A percentile compares a stretch with the other conserved stretches of the same genome.
Conservation (phyloP, 2,888 invertebrate species). For the Oscheius myriophilus region DNA sequence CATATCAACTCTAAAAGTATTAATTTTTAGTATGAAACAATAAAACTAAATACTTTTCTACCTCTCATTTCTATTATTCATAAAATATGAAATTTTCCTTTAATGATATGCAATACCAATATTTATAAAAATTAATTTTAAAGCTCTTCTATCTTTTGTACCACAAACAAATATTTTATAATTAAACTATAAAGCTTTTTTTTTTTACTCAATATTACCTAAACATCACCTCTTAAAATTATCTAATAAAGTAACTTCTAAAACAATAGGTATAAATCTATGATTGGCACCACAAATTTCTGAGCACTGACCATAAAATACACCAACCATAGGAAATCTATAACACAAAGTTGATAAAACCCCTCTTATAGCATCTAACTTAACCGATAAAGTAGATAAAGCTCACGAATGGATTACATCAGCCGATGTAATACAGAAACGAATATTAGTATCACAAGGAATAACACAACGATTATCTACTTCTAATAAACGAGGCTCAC, state of each 20-base stretch:
- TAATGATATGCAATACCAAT: constrained; percentile 74
- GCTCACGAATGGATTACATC: constrained; percentile 73
- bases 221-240: constrained; percentile 57
- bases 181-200: constrained; percentile 50
- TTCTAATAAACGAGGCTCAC: constrained; percentile 70
- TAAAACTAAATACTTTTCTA: constrained; percentile 49
- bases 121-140: constrained; percentile 48
- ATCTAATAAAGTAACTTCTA: constrained; percentile 59
- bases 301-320: constrained; percentile 82
- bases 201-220: constrained; percentile 43
- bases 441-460: constrained; percentile 67
- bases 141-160: constrained; percentile 48
- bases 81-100: constrained; percentile 72
- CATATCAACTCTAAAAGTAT: constrained; percentile 52
- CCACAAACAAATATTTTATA: constrained; percentile 55
- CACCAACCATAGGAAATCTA: constrained; percentile 77
- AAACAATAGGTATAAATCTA: constrained; percentile 81
- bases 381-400: constrained; percentile 71
- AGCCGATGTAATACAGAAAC: constrained; percentile 69
- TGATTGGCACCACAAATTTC: constrained; percentile 85
- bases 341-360: constrained; percentile 75
- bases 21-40: constrained; percentile 55
- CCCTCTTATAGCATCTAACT: constrained; percentile 73
- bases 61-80: constrained; percentile 52
- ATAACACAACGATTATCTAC: constrained; percentile 70